These are phyloP conservation scores for Marronus borbonicus DNA, from an alignment of 2,888 invertebrate species.

Conservation along the genomic window DNA sequence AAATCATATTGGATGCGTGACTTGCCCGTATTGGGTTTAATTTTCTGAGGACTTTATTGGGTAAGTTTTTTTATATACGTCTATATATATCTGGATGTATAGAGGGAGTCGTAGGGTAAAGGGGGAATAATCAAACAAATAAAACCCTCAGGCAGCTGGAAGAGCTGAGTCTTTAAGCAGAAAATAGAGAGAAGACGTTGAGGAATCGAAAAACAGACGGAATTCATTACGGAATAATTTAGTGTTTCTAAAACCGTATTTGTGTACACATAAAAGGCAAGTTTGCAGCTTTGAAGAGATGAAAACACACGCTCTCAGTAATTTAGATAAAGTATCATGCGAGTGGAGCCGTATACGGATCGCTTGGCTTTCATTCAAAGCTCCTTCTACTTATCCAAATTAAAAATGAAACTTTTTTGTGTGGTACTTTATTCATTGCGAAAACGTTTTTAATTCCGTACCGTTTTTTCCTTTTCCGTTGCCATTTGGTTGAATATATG, in stretches of 20 bases:
- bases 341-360: conserved; percentile 53
- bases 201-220: conserved; percentile 44
- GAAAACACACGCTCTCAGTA: conserved; percentile 57
- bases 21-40: conserved; percentile 42
- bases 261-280: conserved; percentile 55
- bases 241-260: conserved; percentile 56
- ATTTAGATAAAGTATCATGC: conserved; percentile 58
- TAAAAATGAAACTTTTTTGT: conserved; percentile 52
- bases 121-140: conserved; percentile 41
- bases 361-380: conserved; percentile 55
- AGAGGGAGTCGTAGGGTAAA: conserved; percentile 22
- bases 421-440: conserved; percentile 40
- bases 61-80: conserved; percentile 37
- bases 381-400: conserved; percentile 58
- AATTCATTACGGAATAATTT: conserved; percentile 55
- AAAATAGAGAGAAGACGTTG: conserved; percentile 34
- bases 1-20: conserved; percentile 52
- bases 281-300: conserved; percentile 57
- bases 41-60: conserved; percentile 46
- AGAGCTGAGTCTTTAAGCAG: conserved; percentile 40
- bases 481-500: conserved; percentile 30
- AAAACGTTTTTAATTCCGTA: conserved; percentile 45
- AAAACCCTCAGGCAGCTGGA: conserved; percentile 42
- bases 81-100: conserved; percentile 2
- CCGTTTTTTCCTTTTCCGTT: conserved; percentile 31